Evolutionary conservation across 2,113 vertebrate genomes (phyloP).

Genomic region (Myocastor coypus): DNA sequence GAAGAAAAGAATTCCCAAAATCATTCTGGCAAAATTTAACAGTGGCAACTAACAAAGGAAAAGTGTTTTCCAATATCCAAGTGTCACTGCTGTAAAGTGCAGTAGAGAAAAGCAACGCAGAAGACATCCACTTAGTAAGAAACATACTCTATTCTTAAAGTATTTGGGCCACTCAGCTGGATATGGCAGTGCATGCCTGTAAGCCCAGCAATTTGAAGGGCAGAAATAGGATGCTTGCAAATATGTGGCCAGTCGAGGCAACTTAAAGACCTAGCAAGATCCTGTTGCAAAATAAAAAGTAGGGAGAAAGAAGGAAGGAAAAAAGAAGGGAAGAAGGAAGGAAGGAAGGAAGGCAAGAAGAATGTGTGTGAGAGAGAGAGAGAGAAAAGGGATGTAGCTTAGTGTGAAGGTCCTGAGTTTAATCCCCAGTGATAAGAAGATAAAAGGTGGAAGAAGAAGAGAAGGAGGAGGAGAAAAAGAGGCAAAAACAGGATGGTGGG

Average conservation of each 20-base stretch:
- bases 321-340: neutral
- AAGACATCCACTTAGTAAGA: neutral
- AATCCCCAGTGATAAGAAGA: neutral
- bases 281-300: neutral
- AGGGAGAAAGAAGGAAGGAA: neutral
- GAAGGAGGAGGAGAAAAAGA: neutral
- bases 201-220: neutral
- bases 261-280: neutral
- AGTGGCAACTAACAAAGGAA: neutral
- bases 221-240: neutral
- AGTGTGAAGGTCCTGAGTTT: neutral
- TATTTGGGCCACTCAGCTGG: neutral
- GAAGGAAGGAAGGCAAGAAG: too few relatives aligned
- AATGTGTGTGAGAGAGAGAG: fast-evolving
- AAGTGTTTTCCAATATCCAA: neutral
- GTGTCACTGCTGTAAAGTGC: neutral
- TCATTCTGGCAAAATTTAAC: neutral
- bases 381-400: neutral
- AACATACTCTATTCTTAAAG: neutral
- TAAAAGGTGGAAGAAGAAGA: neutral
- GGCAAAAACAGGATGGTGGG: neutral
- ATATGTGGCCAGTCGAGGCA: neutral
- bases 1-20: neutral
- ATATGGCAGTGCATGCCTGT: neutral
- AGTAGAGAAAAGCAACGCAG: neutral